Conservation (phyloP, 2,888 invertebrate species). For the Caenorhabditis afra region DNA sequence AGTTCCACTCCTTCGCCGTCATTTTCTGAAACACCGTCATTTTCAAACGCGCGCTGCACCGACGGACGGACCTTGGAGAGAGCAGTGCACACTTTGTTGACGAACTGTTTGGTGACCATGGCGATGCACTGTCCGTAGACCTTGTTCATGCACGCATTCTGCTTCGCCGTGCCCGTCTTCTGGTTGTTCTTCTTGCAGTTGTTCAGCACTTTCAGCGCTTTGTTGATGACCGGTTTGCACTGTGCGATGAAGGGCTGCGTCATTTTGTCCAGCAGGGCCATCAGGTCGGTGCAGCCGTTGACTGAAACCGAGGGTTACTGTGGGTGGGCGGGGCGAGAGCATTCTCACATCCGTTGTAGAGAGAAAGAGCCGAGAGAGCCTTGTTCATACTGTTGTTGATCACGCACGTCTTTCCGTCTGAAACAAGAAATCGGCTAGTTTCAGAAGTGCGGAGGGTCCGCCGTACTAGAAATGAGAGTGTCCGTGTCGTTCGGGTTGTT, state of each 20-base stretch:
- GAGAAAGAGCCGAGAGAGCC: constrained; percentile 24
- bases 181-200: constrained; percentile 45
- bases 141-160: constrained; percentile 46
- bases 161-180: constrained; percentile 31
- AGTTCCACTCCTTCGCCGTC: constrained; percentile 46
- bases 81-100: constrained; percentile 52
- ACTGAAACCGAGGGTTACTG: constrained; percentile 26
- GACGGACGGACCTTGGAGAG: constrained; percentile 22
- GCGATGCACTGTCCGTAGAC: constrained; percentile 41
- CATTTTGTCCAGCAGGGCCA: constrained; percentile 40
- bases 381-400: constrained; percentile 51
- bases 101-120: constrained; percentile 42
- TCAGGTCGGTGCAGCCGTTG: constrained; percentile 38
- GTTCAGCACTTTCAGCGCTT: constrained; percentile 26
- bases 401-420: constrained; percentile 48
- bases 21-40: constrained; percentile 19
- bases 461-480: constrained; percentile 19
- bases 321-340: not conserved
- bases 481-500: constrained; percentile 28
- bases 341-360: constrained; percentile 49
- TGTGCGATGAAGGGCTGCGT: constrained; percentile 33
- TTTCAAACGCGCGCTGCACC: no score
- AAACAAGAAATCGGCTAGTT: constrained; percentile 6
- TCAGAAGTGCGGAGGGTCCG: not conserved
- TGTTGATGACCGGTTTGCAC: constrained; percentile 44